Percentiles rank a stretch among this genome's conserved stretches.
These are phyloP conservation scores for Apodemia mormo DNA, from an alignment of 2,888 invertebrate genomes.

Conservation along the genomic window DNA sequence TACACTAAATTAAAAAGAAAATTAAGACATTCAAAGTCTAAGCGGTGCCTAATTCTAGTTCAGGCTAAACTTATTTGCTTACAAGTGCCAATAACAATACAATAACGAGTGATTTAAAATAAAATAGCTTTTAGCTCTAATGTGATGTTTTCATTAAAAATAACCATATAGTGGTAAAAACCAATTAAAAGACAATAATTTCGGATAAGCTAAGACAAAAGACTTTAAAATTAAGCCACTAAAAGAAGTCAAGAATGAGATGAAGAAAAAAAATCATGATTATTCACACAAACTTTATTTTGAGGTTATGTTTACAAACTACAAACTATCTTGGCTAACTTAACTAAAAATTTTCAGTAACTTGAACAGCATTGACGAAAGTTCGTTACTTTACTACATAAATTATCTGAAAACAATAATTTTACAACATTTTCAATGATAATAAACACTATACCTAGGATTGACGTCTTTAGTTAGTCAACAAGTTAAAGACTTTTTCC, in stretches of 20 bases:
- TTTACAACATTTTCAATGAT: neutral
- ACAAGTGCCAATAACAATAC: no score
- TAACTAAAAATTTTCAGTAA: neutral
- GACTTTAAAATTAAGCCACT: neutral
- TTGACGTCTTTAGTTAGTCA: slow-evolving; percentile 13
- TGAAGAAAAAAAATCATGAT: neutral
- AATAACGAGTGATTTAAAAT: no score
- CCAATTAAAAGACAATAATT: no score
- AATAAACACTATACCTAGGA: neutral
- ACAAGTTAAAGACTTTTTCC: slow-evolving; percentile 49
- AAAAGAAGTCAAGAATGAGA: neutral
- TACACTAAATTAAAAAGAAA: no score
- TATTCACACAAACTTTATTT: slow-evolving; percentile 41
- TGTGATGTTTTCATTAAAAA: no score
- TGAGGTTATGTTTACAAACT: slow-evolving; percentile 78
- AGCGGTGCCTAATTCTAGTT: no score
- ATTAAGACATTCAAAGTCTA: no score
- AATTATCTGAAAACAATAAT: neutral
- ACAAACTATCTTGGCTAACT: slow-evolving; percentile 24
- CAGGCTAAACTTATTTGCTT: no score
- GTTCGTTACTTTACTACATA: neutral
- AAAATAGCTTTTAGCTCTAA: no score
- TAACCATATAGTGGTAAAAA: no score
- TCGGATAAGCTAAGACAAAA: no score
- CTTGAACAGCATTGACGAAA: neutral